These are phyloP conservation scores for Cheilosia impressa DNA, from an alignment of 2,888 invertebrate species.

Conservation along the genomic window DNA sequence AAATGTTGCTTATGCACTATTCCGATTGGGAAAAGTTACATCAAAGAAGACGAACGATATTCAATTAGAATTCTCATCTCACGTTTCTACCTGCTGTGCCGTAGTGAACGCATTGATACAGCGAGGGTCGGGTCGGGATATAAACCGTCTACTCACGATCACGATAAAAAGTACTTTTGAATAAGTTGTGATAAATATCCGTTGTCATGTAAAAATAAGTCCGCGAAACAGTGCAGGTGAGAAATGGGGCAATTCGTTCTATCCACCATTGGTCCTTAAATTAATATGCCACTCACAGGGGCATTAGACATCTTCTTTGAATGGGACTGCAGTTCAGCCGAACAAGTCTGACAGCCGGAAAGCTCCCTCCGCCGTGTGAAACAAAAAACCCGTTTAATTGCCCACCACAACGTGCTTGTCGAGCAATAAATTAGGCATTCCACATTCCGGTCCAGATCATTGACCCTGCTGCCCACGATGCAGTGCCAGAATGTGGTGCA, in stretches of 20 bases:
- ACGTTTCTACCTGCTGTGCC: not conserved
- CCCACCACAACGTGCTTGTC: not conserved
- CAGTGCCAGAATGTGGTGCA: not conserved
- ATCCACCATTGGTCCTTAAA: too few relatives aligned
- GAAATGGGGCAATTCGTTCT: too few relatives aligned
- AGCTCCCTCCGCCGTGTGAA: not conserved
- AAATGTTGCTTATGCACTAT: not conserved
- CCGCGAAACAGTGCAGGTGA: too few relatives aligned
- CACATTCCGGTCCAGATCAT: slow-evolving; percentile 8
- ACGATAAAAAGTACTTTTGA: too few relatives aligned
- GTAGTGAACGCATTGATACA: not conserved
- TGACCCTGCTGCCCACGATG: slow-evolving; percentile 1
- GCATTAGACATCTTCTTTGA: too few relatives aligned
- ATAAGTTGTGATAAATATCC: too few relatives aligned
- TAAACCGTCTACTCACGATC: too few relatives aligned
- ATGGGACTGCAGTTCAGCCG: too few relatives aligned
- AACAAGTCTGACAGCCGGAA: not conserved
- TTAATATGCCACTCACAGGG: too few relatives aligned
- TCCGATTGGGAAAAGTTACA: slow-evolving; percentile 14
- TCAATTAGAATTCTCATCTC: not conserved
- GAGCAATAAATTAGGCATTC: not conserved
- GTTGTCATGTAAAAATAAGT: too few relatives aligned
- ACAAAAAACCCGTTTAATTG: not conserved
- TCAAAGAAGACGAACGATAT: not conserved
- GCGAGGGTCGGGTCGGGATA: too few relatives aligned